Base-by-base conservation (phyloP, 2,888 invertebrate genomes). In the Beris morrisii region DNA sequence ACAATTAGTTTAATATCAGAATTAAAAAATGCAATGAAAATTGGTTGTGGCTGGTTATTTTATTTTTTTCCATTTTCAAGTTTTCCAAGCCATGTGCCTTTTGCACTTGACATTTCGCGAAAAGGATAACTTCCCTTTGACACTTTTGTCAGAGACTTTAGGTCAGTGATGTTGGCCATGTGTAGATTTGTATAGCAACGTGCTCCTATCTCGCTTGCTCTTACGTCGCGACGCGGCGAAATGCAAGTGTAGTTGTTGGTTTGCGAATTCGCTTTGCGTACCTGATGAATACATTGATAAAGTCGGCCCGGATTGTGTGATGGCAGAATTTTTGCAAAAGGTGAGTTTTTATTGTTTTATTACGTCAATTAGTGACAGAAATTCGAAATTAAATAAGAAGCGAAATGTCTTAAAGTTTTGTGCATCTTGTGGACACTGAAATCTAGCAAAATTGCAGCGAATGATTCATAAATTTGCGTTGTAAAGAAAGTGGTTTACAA, bases 271-370 rank as follows among this genome's bases (percentile, higher is more conserved):
- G 43, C 43, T 15, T 11, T 15, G n/a, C 30, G 65, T 52, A 53
- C 57, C 64, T 57, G 67, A 64, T 64, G 64, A 64, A 57, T 31
- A 69, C 66, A 69, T 12, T 61, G 46, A 65, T 30, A 69, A 53
- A 52, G 65, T 68, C 63, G 66, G 65, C 64, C 59, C 66, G 64
- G 67, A 66, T 66, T 70, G 68, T 87, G 88, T 87, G 86, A 88
- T 88, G 88, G 88, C 87, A 87, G 87, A 87, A 86, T 82, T 86
- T 86, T 87, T 86, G 85, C 86, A 84, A 87, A 86, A 87, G 88
- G 88, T 88, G 86, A 88, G 88, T 87, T 71, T 67, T 65, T 67
- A 67, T 65, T 67, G 31, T 61, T 61, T 50, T 50, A 50, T 52
- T 52, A 52, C 61, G 9, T 50, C 32, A 50, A 52, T 61, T 61